phyloP scores from a whole-genome alignment of 2,113 vertebrate species.

The Melanotaenia duboulayi region DNA sequence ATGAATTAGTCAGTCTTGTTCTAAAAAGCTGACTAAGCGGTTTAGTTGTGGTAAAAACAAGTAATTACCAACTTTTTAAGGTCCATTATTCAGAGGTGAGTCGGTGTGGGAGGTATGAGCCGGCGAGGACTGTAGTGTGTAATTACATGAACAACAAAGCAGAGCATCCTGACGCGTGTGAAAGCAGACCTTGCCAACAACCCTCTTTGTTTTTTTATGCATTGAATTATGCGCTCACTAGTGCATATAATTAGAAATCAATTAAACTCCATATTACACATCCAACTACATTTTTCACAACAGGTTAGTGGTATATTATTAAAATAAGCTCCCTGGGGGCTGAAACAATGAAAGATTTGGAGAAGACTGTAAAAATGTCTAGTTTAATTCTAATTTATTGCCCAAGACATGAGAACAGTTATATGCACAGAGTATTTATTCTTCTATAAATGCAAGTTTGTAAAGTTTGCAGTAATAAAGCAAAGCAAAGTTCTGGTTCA shows the following conservation, averaged over 20 bases:
- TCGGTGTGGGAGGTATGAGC: conserved; percentile 43
- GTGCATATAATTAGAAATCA: conserved; percentile 66
- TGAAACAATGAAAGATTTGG: conserved; percentile 3
- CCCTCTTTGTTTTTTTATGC: conserved; percentile 52
- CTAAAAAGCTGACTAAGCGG: conserved; percentile 25
- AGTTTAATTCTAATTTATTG: background rate
- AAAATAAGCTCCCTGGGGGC: conserved; percentile 9
- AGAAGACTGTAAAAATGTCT: conserved; percentile 21
- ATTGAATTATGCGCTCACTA: conserved; percentile 55
- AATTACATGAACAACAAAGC: conserved; percentile 67
- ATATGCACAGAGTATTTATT: background rate
- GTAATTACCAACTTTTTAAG: conserved; percentile 44
- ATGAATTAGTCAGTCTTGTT: conserved; percentile 5
- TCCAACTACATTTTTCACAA: conserved; percentile 42
- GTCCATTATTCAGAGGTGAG: conserved; percentile 36
- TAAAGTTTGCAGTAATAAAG: no score
- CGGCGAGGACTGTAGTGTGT: conserved; percentile 49
- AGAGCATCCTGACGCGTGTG: conserved; percentile 45
- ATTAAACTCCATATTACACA: conserved; percentile 64
- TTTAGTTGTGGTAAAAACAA: conserved; percentile 35
- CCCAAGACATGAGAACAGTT: background rate
- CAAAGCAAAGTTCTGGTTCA: no score
- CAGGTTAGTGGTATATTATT: conserved; percentile 28
- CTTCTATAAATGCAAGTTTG: background rate
- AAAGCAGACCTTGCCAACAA: conserved; percentile 56